These are phyloP conservation scores for Mythimna loreyi DNA, from an alignment of 2,888 invertebrate genomes.

Conservation along the genomic window DNA sequence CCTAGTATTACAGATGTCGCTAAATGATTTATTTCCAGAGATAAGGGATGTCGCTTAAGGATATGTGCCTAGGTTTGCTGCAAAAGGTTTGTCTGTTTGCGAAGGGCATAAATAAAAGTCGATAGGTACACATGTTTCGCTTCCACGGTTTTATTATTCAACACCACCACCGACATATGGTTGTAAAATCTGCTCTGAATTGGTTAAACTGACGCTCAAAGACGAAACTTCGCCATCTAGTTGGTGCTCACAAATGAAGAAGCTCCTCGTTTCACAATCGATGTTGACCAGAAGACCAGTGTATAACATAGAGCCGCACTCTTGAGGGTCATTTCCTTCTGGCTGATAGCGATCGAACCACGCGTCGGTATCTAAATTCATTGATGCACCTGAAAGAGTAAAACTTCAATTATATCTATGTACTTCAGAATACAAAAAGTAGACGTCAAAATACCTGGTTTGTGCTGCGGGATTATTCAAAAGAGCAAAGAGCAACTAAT, in stretches of 20 bases:
- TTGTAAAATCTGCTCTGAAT: constrained; percentile 1
- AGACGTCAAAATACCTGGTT: neutral
- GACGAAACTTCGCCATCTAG: neutral
- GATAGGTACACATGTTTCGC: neutral
- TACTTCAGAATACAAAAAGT: neutral
- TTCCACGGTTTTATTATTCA: constrained; percentile 1
- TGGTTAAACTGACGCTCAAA: neutral
- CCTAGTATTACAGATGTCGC: too few relatives aligned
- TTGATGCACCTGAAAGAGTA: constrained; percentile 9
- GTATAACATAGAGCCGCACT: constrained; percentile 78
- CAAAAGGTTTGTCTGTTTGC: neutral
- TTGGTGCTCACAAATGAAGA: constrained; percentile 80
- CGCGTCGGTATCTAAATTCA: constrained; percentile 66
- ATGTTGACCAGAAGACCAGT: constrained; percentile 77
- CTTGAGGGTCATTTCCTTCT: constrained; percentile 59
- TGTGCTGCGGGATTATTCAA: neutral
- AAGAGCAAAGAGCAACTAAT: too few relatives aligned
- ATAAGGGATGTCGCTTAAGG: too few relatives aligned
- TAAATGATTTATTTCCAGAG: too few relatives aligned
- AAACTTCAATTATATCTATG: neutral
- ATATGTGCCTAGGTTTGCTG: too few relatives aligned
- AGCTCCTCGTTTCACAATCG: constrained; percentile 71
- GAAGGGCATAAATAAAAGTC: neutral
- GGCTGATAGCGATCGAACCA: constrained; percentile 77
- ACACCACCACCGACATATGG: constrained; percentile 12